Evolutionary conservation across 2,888 invertebrate species (phyloP).

Genomic region (Acanthopleura granulata): DNA sequence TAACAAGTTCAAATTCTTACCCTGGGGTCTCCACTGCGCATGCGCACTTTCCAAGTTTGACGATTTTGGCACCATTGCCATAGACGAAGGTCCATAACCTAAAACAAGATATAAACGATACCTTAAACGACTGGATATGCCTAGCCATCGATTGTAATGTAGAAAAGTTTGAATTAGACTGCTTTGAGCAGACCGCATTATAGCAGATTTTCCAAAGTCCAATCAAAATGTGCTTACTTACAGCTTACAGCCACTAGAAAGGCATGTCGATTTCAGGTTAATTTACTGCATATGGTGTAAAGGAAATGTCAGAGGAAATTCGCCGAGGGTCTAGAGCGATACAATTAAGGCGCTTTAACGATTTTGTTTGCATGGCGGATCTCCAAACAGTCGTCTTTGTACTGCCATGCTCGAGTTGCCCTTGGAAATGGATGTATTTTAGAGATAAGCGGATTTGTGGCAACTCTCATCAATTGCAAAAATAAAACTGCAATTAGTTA

Average conservation of each 20-base stretch:
- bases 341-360: background rate
- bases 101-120: background rate
- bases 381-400: background rate
- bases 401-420: background rate
- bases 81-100: background rate
- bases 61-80: constrained; percentile 1
- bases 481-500: constrained; percentile 17
- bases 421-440: constrained; percentile 12
- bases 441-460: constrained; percentile 13
- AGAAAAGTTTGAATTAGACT: too few species aligned
- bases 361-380: background rate
- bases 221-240: too few species aligned
- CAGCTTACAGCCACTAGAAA: too few species aligned
- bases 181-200: too few species aligned
- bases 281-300: background rate
- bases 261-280: too few species aligned
- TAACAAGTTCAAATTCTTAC: constrained; percentile 25
- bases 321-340: background rate
- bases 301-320: constrained; percentile 4
- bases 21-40: constrained; percentile 42
- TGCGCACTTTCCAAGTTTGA: constrained; percentile 23
- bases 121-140: too few species aligned
- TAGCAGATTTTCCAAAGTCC: too few species aligned
- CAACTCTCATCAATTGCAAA: constrained; percentile 10
- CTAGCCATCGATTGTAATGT: too few species aligned